Conservation (phyloP, 2,113 vertebrate genomes). For the Callipepla squamata region DNA sequence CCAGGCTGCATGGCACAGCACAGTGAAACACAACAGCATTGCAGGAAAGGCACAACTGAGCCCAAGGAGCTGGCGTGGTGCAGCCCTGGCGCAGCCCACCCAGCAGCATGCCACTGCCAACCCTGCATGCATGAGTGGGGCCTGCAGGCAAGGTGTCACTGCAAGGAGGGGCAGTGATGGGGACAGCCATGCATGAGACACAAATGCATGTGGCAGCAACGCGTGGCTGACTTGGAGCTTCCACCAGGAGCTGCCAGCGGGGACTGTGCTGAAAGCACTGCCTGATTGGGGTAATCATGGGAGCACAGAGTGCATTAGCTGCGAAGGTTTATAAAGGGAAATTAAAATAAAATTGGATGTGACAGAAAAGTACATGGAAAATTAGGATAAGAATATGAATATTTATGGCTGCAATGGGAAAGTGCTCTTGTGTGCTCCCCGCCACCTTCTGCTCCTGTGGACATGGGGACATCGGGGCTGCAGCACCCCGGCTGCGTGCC, state of each 20-base stretch:
- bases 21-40: not conserved
- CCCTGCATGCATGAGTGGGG: not conserved
- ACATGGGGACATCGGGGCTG: accelerated
- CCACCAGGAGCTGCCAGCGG: conserved; percentile 63
- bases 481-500: accelerated
- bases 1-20: not conserved
- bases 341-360: conserved; percentile 77
- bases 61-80: accelerated
- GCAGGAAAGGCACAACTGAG: not conserved
- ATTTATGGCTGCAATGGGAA: conserved; percentile 56
- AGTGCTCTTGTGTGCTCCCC: not conserved
- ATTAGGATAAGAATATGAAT: conserved; percentile 74
- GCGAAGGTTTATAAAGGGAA: conserved; percentile 73
- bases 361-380: conserved; percentile 76
- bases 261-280: conserved; percentile 66
- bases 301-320: conserved; percentile 71
- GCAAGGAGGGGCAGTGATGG: accelerated
- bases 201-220: not conserved
- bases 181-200: accelerated
- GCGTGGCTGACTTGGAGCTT: conserved; percentile 36
- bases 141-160: accelerated
- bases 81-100: not conserved
- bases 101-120: not conserved
- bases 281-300: conserved; percentile 76
- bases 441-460: not conserved